Evolutionary conservation across 2,113 vertebrate species (phyloP).

Genomic region (Malaclemys terrapin): DNA sequence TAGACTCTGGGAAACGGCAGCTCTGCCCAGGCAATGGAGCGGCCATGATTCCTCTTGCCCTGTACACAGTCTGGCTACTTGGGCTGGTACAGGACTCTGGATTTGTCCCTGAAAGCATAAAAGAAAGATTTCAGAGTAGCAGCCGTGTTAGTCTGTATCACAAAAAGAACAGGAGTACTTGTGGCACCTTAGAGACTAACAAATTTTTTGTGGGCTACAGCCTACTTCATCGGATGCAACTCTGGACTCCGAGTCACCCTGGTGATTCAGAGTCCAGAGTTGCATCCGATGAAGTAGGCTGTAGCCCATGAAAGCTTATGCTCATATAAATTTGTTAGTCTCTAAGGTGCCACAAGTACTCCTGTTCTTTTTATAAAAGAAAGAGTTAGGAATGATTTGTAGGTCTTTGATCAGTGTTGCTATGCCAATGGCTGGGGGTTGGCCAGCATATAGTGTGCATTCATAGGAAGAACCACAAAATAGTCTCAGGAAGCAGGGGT

Average conservation of each 20-base stretch:
- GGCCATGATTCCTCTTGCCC: neutral
- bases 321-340: no score
- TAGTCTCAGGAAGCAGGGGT: conserved; percentile 33
- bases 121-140: neutral
- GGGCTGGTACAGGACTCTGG: rapidly evolving
- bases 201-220: no score
- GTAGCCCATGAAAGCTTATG: no score
- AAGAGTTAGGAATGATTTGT: neutral
- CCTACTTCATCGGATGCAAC: no score
- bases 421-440: neutral
- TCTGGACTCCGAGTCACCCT: no score
- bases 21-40: neutral
- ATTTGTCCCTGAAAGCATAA: neutral
- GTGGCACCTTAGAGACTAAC: no score
- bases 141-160: no score
- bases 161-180: no score
- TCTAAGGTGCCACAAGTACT: no score
- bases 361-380: neutral
- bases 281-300: no score
- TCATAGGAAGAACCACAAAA: conserved; percentile 22
- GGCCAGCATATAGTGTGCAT: neutral
- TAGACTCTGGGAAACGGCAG: no score
- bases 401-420: neutral
- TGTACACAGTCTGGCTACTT: neutral
- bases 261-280: no score